phyloP scores from a whole-genome alignment of 2,888 invertebrate species.

The Hoplodrina ambigua region DNA sequence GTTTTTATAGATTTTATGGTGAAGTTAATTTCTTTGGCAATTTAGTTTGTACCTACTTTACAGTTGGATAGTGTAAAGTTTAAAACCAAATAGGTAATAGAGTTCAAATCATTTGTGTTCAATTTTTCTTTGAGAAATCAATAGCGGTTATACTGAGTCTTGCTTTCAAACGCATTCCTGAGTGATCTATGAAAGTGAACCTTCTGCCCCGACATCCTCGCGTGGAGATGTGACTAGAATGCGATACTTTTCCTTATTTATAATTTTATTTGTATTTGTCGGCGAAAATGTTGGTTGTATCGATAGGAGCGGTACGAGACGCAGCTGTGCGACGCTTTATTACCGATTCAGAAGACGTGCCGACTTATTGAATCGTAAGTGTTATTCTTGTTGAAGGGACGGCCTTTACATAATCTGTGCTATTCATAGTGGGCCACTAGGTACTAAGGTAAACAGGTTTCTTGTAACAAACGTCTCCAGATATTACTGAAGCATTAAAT shows the following conservation, averaged over 20 bases:
- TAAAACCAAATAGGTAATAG: no score
- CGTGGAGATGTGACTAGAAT: constrained; percentile 61
- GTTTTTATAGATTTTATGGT: no score
- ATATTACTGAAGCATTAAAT: background rate
- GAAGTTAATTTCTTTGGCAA: no score
- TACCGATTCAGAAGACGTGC: constrained; percentile 48
- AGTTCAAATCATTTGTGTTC: no score
- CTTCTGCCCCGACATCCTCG: constrained; percentile 16
- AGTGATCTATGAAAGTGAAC: background rate
- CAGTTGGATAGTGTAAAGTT: background rate
- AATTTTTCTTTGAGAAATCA: no score
- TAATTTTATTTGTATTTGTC: constrained; percentile 69
- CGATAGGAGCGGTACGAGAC: constrained; percentile 42
- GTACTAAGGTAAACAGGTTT: background rate
- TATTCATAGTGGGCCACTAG: background rate
- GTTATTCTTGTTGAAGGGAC: constrained; percentile 13
- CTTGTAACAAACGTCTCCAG: background rate
- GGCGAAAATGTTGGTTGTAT: constrained; percentile 36
- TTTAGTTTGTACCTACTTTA: background rate
- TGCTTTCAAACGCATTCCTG: background rate
- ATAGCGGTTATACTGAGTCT: no score
- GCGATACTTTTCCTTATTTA: constrained; percentile 65
- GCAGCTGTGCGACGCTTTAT: constrained; percentile 68
- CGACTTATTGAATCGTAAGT: constrained; percentile 50
- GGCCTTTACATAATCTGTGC: constrained; percentile 12